Evolutionary conservation across 1,140 invertebrate genomes (phyloP).

Genomic region (Drosophila sucinea): DNA sequence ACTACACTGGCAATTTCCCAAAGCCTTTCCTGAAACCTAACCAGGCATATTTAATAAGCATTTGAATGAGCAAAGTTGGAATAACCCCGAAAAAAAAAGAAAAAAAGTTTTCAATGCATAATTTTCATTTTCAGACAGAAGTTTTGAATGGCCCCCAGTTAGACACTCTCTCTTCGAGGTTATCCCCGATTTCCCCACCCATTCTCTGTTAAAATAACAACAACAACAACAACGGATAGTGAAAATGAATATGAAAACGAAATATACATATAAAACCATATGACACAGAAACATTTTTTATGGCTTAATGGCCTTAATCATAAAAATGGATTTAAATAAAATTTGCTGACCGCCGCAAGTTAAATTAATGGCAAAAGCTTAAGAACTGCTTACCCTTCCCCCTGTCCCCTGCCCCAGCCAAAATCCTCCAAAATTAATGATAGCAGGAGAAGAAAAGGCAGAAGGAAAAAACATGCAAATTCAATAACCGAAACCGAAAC

Average conservation of each 20-base stretch:
- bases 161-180: conserved; percentile 37
- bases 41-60: conserved; percentile 71
- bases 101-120: conserved; percentile 49
- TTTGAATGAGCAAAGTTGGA: conserved; percentile 73
- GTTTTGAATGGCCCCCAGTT: conserved; percentile 47
- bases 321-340: conserved; percentile 76
- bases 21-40: conserved; percentile 17
- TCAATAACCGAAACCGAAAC: conserved; percentile 55
- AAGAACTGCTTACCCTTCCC: conserved; percentile 28
- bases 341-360: conserved; percentile 67
- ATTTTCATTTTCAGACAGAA: conserved; percentile 47
- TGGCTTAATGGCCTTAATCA: conserved; percentile 56
- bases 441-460: conserved; percentile 13
- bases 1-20: background rate
- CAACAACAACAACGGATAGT: background rate
- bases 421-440: conserved; percentile 58
- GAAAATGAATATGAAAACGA: background rate
- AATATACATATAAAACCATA: conserved; percentile 10
- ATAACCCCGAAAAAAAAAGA: conserved; percentile 29
- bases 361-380: conserved; percentile 73
- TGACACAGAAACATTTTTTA: conserved; percentile 46
- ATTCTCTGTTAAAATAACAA: background rate
- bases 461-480: conserved; percentile 56
- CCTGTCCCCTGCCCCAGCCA: conserved; percentile 5
- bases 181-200: background rate